These are phyloP conservation scores for Drosophila stalkeri DNA, from an alignment of 2,888 invertebrate genomes.

Conservation along the genomic window DNA sequence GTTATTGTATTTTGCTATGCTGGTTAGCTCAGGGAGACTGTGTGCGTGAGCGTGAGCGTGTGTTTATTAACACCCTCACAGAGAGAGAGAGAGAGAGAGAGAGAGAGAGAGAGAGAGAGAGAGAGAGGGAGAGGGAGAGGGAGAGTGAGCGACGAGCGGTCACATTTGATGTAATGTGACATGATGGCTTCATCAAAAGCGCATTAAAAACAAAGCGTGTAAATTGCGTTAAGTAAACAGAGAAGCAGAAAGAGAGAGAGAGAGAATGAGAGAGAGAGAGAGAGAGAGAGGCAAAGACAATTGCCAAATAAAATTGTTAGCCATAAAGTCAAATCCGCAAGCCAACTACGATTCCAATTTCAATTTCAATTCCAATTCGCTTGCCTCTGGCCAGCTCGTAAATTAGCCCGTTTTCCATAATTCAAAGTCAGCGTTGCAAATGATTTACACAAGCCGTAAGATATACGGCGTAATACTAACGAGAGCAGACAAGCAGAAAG, in stretches of 20 bases:
- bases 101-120: neutral
- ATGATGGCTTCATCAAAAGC: conserved; percentile 82
- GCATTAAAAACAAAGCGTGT: conserved; percentile 80
- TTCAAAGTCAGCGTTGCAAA: conserved; percentile 51
- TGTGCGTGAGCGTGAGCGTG: conserved; percentile 7
- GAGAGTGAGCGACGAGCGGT: conserved; percentile 16
- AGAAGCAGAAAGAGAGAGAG: conserved; percentile 4
- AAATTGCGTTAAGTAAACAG: conserved; percentile 57
- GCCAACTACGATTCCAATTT: conserved; percentile 8
- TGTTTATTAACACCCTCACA: conserved; percentile 58
- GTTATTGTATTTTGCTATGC: conserved; percentile 37
- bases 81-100: neutral
- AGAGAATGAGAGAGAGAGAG: neutral
- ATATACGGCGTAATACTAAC: conserved; percentile 56
- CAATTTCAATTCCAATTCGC: conserved; percentile 10
- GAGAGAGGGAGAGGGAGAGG: neutral
- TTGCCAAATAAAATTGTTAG: conserved; percentile 23
- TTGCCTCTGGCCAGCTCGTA: conserved; percentile 34
- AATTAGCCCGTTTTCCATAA: conserved; percentile 57
- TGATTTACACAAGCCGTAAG: conserved; percentile 55
- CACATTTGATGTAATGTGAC: conserved; percentile 80
- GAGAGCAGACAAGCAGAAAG: conserved; percentile 16
- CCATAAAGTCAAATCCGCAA: conserved; percentile 5
- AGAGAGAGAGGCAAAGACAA: neutral
- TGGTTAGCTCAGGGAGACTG: neutral